Evolutionary conservation across 2,113 vertebrate species (phyloP), one percentile per base, ranked within the genome.

Genomic region (Petroica traversi): DNA sequence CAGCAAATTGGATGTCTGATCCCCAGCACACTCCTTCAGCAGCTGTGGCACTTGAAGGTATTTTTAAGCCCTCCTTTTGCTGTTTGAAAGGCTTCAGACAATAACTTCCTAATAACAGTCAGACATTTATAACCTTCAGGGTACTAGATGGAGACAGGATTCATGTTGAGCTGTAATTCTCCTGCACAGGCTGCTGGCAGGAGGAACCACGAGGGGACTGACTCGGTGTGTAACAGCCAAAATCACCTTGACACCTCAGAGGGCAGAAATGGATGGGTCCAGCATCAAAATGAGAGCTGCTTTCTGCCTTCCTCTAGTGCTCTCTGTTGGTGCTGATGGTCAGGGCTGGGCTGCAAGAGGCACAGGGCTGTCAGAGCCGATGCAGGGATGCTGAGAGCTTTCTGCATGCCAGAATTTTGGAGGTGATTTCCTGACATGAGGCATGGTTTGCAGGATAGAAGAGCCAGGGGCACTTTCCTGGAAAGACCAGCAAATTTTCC

Each of bases 51-150:
- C 38, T 82, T 71, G 28, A 6, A 80, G 71, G 49, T 40, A 19
- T 58, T 94, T 97, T 71, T 41, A 71, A 93, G 66, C 51, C 14
- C 14, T 64, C 22, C 38, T 89, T 95, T 92, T 73, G 51, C 20
- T 46, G 63, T 69, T 76, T 72, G 52, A 94, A 89, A 87, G 69
- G 52, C 62, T 85, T 88, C 66, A 75, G 64, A 63, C 79, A 62
- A 75, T 76, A 81, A 83, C 55, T 71, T 71, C 59, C 66, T 80
- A 71, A 80, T 79, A 88, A 77, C 52, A 71, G 62, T 18, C 76
- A 81, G 76, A 55, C 33, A 20, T 33, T 93, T 89, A 43, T 49
- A 64, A 51, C 85, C 81, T 87, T 66, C 48, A 61, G 71, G 54
- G 34, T 75, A 9, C 43, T 74, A 24, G n/a, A 28, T 40, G 69